Evolutionary conservation across 2,113 vertebrate genomes (phyloP).

Genomic region (Parus major): DNA sequence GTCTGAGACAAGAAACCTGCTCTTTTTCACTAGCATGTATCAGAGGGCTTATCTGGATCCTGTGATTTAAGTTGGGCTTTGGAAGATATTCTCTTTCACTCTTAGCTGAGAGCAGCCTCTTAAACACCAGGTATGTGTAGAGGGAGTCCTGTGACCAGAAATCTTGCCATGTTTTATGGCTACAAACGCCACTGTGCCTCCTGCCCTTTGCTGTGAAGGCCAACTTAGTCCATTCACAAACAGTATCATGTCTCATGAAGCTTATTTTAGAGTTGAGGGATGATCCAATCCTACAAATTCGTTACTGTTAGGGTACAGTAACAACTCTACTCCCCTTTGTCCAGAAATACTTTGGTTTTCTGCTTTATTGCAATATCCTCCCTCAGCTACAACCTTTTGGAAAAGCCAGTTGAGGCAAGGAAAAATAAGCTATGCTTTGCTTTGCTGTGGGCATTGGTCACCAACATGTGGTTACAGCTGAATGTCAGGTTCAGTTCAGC

Average conservation of each 20-base stretch:
- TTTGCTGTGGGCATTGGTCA: neutral
- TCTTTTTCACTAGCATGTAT: neutral
- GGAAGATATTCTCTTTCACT: neutral
- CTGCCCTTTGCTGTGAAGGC: neutral
- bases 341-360: neutral
- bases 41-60: neutral
- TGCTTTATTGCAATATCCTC: neutral
- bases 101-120: neutral
- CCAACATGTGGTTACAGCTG: neutral
- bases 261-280: neutral
- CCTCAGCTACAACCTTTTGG: neutral
- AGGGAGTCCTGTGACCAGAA: neutral
- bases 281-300: neutral
- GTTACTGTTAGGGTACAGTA: neutral
- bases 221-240: neutral
- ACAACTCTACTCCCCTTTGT: neutral
- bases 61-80: neutral
- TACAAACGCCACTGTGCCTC: neutral
- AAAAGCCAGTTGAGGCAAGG: neutral
- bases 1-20: neutral
- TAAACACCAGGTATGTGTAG: neutral
- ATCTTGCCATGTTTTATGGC: neutral
- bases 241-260: neutral
- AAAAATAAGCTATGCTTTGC: neutral
- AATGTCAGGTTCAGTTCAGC: neutral